Evolutionary conservation across 1,140 invertebrate genomes (phyloP), one percentile per base, ranked within the genome.

Genomic region (Drosophila lacteicornis): DNA sequence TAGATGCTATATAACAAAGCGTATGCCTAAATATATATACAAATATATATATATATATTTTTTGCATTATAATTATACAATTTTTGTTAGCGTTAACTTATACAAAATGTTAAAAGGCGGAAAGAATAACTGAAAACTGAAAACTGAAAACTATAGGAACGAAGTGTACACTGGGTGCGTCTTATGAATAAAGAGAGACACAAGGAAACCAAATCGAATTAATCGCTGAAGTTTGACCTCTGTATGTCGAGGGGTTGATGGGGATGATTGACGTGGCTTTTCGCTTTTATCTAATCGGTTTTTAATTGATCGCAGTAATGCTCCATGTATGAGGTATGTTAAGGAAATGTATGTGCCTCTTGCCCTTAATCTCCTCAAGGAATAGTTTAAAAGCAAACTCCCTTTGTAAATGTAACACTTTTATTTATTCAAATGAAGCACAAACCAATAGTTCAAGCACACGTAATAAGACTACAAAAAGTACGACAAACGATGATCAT

Each of bases 1-100:
- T 80, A 83, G 71, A 83, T 61, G 78, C 78, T 80, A 80, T 80
- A 80, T 73, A 73, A 57, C 63, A 80, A 61, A 80, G 58, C 66
- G 38, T 87, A 82, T 88, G 86, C 75, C 74, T 66, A 75, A 75
- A 74, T 79, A 50, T 75, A 69, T 83, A 66, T 75, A 76, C 45
- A 80, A 70, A 61, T 50, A 66, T 83, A 66, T 75, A 76, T 45
- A 80, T 70, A 61, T 56, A 66, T 80, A 79, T 80, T 60, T 80
- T 80, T 79, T 81, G 75, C 78, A 74, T 75, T 80, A 79, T 69
- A 67, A 78, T 78, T 78, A 77, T 78, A 66, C 51, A 67, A 58
- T 58, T 80, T 80, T 80, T 75, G 61, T 80, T 80, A 80, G 76
- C 61, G 47, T 60, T 80, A 75, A 75, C 63, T 56, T 81, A 67